Base-by-base conservation (phyloP, 2,888 invertebrate genomes). In the Dasysyrphus albostriatus region DNA sequence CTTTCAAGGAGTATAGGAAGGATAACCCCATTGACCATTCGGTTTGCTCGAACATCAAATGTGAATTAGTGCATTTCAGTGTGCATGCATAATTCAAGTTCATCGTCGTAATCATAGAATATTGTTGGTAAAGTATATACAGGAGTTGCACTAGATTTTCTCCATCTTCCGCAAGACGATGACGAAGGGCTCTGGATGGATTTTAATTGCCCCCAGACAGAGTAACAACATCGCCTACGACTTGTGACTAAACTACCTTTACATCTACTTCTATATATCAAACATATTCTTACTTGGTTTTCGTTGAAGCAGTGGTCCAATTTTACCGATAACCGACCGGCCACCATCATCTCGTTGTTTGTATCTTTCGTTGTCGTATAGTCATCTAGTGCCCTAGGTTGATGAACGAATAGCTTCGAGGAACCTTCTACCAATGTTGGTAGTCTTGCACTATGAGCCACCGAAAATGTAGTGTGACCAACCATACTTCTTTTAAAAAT, bases 1-100 rank as follows among this genome's bases (percentile, higher is more conserved):
- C 73, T 78, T 72, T n/a, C 63, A 78, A 82, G 78, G 65, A 74
- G 82, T 24, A 69, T 14, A 74, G 83, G 75, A 75, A 87, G 90
- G 91, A 91, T 92, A 92, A 92, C 92, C 92, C 92, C 92, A 91
- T 91, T 92, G 92, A 92, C 92, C 92, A 91, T 92, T 91, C 90
- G 92, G 91, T 92, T 91, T 91, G 91, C 90, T 90, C 90, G 92
- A 92, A 92, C 92, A 92, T 92, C 92, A 92, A 92, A 92, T 92
- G 91, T 92, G 92, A 92, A 92, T 92, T 92, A 92, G 92, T 92
- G 92, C 91, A 91, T 90, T 90, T 90, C 90, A 90, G 90, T 91
- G 90, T 88, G 88, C 88, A 89, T 89, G 87, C 88, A 89, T 89
- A 88, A 88, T 89, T 81, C 82, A 87, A 87, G 87, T 87, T 87